These are phyloP conservation scores for Todus mexicanus DNA, from an alignment of 2,797 vertebrate species.

Conservation along the genomic window DNA sequence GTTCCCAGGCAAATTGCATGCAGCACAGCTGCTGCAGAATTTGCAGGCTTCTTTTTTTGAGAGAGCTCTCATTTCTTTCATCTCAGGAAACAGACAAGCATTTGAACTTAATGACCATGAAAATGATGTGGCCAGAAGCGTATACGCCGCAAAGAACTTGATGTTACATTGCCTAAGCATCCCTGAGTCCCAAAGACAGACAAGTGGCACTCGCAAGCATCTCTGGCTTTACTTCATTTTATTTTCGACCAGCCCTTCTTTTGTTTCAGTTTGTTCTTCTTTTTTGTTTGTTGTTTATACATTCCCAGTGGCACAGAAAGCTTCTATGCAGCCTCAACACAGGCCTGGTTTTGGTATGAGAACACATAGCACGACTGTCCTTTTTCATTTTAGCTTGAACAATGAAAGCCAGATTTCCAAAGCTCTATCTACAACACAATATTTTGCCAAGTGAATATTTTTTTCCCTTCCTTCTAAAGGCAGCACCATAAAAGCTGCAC, in stretches of 20 bases:
- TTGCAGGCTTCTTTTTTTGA: neutral
- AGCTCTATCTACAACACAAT: neutral
- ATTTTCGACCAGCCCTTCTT: constrained; percentile 9
- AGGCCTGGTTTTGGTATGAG: neutral
- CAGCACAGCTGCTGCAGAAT: neutral
- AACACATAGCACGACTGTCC: neutral
- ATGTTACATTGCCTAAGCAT: neutral
- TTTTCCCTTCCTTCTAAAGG: neutral
- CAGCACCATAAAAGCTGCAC: constrained; percentile 16
- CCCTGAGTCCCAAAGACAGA: neutral
- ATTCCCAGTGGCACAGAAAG: neutral
- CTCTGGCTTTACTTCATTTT: neutral
- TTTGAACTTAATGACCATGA: constrained; percentile 27
- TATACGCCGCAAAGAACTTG: neutral
- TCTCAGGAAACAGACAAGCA: neutral
- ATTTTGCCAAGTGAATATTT: constrained; percentile 21
- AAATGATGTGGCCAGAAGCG: neutral
- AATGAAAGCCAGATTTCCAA: constrained; percentile 34
- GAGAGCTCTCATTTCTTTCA: constrained; percentile 9
- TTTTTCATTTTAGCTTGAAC: constrained; percentile 25
- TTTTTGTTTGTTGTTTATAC: neutral
- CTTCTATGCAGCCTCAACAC: neutral
- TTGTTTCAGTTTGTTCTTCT: neutral
- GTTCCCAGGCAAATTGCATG: neutral
- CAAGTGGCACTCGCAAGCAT: neutral